Base-by-base conservation (phyloP, 2,888 invertebrate species). In the Oxyteleia sp. region DNA sequence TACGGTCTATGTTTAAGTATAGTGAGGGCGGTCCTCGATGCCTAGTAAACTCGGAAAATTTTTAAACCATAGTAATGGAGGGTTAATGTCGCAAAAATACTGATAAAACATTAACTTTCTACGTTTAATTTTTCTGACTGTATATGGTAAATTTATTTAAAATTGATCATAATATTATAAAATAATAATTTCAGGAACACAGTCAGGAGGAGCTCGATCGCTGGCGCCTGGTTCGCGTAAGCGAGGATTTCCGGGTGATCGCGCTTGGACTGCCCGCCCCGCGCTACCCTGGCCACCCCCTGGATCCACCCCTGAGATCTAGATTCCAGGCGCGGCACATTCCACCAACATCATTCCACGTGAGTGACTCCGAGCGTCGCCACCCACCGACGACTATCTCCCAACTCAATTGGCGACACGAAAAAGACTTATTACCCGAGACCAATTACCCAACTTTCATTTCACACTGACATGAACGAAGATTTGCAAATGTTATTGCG, bases 271-370 rank as follows among this genome's bases (percentile, higher is more conserved):
- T 98, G 80, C 98, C 98, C 0, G 96, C 98, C 11, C 98, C 98
- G 20, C 94, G 96, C 64, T 98, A 98, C 93, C 95, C 95, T 59
- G 99, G 99, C 3, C 98, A 99, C 93, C 98, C 99, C 0, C 94
- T 99, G 35, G 99, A 99, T 94, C 99, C 99, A 18, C 99, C 99
- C 0, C 94, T 99, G 29, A 94, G 99, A 68, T 99, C 99, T 0
- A 94, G 99, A 76, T 99, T 99, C 93, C 99, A 99, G 93, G 98
- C 98, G 0, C 95, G 98, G 91, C 97, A 98, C 93, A 95, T 99
- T 82, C 94, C 95, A 64, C 94, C 94, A 71, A 93, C 95, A 84
- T 95, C 95, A 13, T 97, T 96, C 92, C 94, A 95, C 94, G 96
- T 96, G 93, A 93, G 93, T 89, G 11, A 64, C n/a, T 61, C 20